Percentiles rank a stretch among this genome's conserved stretches.
Evolutionary conservation across 2,797 vertebrate genomes (phyloP).

Genomic region (Strix occidentalis): DNA sequence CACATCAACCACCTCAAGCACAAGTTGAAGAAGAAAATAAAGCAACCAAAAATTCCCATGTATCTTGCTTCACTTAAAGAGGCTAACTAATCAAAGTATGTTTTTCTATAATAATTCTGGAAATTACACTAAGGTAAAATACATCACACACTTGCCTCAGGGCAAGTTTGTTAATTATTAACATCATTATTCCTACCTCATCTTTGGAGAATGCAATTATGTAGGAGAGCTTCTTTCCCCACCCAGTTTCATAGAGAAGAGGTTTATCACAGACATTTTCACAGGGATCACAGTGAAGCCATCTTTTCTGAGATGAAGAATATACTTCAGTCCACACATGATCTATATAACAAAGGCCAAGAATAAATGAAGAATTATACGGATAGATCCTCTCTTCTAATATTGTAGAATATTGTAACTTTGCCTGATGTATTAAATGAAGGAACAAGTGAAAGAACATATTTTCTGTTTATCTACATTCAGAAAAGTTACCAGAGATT

Average conservation of each 20-base stretch:
- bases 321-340: constrained; percentile 97
- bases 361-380: not conserved
- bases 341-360: constrained; percentile 68
- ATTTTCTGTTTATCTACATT: not conserved
- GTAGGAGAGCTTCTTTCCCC: constrained; percentile 95
- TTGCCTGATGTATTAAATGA: not conserved
- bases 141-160: not conserved
- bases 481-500: not conserved
- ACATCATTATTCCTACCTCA: constrained; percentile 79
- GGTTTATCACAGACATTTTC: constrained; percentile 94
- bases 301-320: constrained; percentile 87
- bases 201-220: constrained; percentile 95
- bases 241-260: constrained; percentile 93
- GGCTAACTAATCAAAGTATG: not conserved
- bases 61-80: not conserved
- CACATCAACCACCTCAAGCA: constrained; percentile 90
- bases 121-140: not conserved
- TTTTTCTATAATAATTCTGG: not conserved
- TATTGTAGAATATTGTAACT: not conserved
- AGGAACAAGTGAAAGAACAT: not conserved
- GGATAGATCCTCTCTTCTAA: not conserved
- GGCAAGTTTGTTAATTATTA: not conserved
- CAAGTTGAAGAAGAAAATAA: constrained; percentile 44
- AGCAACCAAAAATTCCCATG: not conserved
- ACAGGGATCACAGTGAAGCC: constrained; percentile 96